These are phyloP conservation scores for Anguilla obscura DNA, from an alignment of 2,797 vertebrate genomes.

Conservation along the genomic window DNA sequence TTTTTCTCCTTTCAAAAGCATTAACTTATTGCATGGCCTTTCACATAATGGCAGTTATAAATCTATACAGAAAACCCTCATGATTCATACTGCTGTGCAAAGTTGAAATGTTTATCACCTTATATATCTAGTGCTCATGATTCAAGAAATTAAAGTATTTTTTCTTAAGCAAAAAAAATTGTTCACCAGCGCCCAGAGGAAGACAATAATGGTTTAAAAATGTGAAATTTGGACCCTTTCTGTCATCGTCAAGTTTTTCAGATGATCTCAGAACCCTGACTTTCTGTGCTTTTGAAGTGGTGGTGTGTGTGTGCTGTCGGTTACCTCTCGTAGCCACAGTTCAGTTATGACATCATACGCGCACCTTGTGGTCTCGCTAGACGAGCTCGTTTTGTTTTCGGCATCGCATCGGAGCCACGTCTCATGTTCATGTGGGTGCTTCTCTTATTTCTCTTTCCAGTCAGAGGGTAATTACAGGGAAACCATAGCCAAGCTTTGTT, in stretches of 20 bases:
- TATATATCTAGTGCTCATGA: background rate
- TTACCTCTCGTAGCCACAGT: background rate
- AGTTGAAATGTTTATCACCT: background rate
- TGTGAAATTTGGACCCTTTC: background rate
- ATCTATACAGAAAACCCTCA: background rate
- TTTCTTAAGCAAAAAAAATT: background rate
- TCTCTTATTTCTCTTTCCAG: background rate
- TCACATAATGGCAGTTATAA: background rate
- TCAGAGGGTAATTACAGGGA: background rate
- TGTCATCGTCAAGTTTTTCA: background rate
- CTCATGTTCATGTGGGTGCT: background rate
- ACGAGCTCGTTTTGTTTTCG: background rate
- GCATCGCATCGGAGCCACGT: background rate
- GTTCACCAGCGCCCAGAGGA: background rate
- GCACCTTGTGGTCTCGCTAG: background rate
- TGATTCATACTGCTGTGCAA: background rate
- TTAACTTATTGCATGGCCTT: background rate
- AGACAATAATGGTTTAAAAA: background rate
- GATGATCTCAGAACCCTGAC: background rate
- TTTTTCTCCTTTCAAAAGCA: constrained; percentile 3
- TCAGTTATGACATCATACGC: background rate
- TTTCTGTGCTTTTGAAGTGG: background rate
- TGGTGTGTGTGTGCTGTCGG: background rate
- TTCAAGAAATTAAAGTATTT: background rate
- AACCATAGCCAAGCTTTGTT: background rate